Evolutionary conservation across 1,140 invertebrate genomes (phyloP), one percentile per base, ranked within the genome.

Genomic region (Cotesia glomerata): DNA sequence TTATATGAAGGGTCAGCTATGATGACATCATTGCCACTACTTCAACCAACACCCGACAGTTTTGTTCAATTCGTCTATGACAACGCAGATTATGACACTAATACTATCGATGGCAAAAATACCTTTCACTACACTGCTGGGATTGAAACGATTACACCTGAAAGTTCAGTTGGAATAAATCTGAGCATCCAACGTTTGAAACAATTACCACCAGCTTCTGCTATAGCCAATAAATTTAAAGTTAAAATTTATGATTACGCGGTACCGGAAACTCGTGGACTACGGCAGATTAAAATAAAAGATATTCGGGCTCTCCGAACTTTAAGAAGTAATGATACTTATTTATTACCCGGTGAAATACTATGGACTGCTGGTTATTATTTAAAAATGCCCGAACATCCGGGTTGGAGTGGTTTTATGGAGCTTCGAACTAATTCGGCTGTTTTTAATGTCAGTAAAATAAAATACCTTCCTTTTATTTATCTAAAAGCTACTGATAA

Each of bases 371-470:
- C 61, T 63, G 61, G 61, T 34, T 35, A 63, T 62, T 14, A 51
- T 54, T 11, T 52, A 49, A 49, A 65, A 63, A 35, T 39, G 2
- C 34, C 61, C 11, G 32, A 63, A 11, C 32, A 63, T 63, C 11
- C 45, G 36, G 72, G 71, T 26, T 79, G 77, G 69, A 73, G 74
- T 70, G 78, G 75, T 13, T 79, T 78, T 36, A 71, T 80, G 72
- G 71, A 71, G 49, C 14, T 74, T 16, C 62, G 39, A 54, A 49
- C 16, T 49, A 67, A 65, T 52, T 63, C 61, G 8, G 51, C 51
- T 26, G n/a, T 77, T 35, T 77, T 71, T 67, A 7, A 16, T 2
- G 64, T 52, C 59, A 69, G 71, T 5, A 49, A 69, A 63, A 71
- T 78, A 34, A 18, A 73, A n/a, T 56, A 18, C 34, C 68, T 80